A percentile compares a stretch with the other conserved stretches of the same genome.
phyloP scores from a whole-genome alignment of 2,797 vertebrate genomes.

The Pithecia hirsuta region DNA sequence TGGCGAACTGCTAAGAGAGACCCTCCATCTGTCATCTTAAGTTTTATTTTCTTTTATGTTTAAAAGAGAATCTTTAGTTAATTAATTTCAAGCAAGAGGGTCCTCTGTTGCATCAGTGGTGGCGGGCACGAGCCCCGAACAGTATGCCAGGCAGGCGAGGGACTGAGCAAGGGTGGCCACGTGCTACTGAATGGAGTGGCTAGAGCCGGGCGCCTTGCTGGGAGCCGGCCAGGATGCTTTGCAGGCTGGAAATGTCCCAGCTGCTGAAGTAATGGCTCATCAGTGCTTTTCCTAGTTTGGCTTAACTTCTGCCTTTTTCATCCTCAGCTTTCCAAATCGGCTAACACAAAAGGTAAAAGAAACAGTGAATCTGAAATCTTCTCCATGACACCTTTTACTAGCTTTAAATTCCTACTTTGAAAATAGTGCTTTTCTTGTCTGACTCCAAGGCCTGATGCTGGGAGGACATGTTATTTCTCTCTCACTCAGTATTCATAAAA shows the following conservation, averaged over 20 bases:
- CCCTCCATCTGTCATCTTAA: not conserved
- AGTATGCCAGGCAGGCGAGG: not conserved
- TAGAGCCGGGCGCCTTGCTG: fast-evolving
- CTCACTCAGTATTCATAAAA: not conserved
- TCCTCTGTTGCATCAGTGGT: not conserved
- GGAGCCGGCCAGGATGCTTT: not conserved
- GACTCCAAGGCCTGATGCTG: not conserved
- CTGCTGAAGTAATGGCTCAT: not conserved
- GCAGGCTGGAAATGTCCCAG: fast-evolving
- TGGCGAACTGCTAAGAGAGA: not conserved
- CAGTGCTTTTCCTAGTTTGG: not conserved
- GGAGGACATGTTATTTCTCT: not conserved
- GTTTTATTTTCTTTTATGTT: not conserved
- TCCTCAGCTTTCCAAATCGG: not conserved
- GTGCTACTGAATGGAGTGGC: not conserved
- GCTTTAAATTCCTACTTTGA: not conserved
- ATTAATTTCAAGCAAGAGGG: not conserved
- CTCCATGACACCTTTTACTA: not conserved
- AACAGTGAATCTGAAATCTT: not conserved
- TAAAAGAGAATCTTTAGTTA: not conserved
- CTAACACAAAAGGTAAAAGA: not conserved
- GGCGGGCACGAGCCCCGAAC: not conserved
- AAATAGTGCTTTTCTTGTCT: not conserved
- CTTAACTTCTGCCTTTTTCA: not conserved
- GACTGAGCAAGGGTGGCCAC: not conserved